Evolutionary conservation across 2,113 vertebrate species (phyloP).

Genomic region (Carassius carassius): DNA sequence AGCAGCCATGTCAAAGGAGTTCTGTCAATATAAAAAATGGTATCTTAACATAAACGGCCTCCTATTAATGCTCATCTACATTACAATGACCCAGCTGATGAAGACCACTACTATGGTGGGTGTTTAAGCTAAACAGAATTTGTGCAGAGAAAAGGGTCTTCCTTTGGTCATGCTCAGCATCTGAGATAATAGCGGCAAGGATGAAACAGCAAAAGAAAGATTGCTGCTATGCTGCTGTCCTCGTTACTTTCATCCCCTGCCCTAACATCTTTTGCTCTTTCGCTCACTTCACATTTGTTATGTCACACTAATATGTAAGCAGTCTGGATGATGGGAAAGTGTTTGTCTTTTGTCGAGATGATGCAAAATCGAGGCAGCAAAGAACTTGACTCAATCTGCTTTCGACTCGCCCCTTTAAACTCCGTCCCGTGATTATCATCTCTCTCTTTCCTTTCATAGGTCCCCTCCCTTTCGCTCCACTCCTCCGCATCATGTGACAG

Average conservation of each 20-base stretch:
- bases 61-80: neutral
- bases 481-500: conserved; percentile 76
- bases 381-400: conserved; percentile 22
- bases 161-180: neutral
- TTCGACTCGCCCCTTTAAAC: neutral
- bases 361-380: conserved; percentile 5
- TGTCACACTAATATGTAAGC: conserved; percentile 1
- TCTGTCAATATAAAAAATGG: neutral
- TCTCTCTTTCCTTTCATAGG: conserved; percentile 35
- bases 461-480: conserved; percentile 55
- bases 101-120: neutral
- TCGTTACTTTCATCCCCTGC: neutral
- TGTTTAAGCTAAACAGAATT: conserved; percentile 7
- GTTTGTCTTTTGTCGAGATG: neutral
- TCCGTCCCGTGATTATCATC: conserved; percentile 53
- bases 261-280: conserved; percentile 38
- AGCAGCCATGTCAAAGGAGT: neutral
- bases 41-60: neutral
- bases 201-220: neutral
- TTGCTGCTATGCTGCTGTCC: neutral
- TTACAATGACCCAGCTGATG: neutral
- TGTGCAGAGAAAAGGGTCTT: neutral
- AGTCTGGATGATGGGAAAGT: conserved; percentile 17
- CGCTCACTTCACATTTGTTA: conserved; percentile 20
- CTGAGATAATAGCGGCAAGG: neutral